A percentile compares a stretch with the other conserved stretches of the same genome.
Evolutionary conservation across 2,113 vertebrate species (phyloP).

Genomic region (Lagopus muta): DNA sequence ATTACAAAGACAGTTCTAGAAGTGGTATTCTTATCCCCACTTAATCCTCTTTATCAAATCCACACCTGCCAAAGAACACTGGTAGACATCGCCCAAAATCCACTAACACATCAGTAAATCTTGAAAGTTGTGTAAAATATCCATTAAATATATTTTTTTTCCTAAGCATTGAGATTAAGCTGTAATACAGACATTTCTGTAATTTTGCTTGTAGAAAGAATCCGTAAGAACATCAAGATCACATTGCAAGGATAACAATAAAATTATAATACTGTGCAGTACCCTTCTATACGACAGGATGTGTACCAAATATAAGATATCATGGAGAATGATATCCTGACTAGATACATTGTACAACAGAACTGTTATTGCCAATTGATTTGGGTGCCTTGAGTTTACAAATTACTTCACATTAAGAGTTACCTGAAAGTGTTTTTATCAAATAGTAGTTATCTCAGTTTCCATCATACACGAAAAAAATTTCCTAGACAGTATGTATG

Average conservation of each 20-base stretch:
- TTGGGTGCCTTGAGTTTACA: neutral
- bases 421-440: neutral
- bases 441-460: neutral
- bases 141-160: neutral
- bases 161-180: neutral
- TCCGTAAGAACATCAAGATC: neutral
- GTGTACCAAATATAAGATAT: neutral
- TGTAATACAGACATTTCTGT: neutral
- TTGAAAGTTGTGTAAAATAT: neutral
- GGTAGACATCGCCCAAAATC: neutral
- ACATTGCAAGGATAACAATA: neutral
- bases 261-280: neutral
- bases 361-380: neutral
- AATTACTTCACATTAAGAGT: neutral
- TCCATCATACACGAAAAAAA: neutral
- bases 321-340: neutral
- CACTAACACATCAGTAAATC: neutral
- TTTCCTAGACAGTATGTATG: neutral
- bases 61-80: neutral
- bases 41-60: neutral
- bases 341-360: neutral
- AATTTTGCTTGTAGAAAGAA: neutral
- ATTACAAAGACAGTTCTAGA: neutral
- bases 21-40: neutral
- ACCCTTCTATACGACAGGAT: neutral